Base-by-base conservation (phyloP, 2,113 vertebrate genomes). In the Crocuta crocuta region DNA sequence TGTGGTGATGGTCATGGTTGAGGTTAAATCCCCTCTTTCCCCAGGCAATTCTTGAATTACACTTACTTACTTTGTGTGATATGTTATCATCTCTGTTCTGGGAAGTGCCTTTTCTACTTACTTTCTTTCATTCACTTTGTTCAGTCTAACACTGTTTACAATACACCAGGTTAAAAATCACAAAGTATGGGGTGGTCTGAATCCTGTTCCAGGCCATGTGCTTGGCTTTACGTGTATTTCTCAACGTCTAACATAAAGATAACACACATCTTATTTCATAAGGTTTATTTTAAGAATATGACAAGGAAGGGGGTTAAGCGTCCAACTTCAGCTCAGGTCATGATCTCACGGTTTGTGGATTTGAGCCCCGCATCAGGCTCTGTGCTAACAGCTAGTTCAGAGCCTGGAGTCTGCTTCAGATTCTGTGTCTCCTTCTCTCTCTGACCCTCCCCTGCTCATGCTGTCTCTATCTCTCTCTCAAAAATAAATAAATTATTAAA, bases 251-350 rank as follows among this genome's bases (percentile, higher is more conserved):
- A 94, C 92, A 87, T 84, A 82, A 96, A 31, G 19, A 19, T 90
- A 91, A 84, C 82, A 58, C 5, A 70, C 26, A 76, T 84, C 19
- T 73, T 43, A 78, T 1, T 7, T 91, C 43, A 61, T 10, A 70
- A 63, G n/a, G 7, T 16, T 95, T 94, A 96, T 82, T 96, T 91
- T 79, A 96, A 94, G 23, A 33, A 89, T 85, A 96, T 43, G 55
- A 66, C 48, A 12, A 33, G 19, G 48, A 70, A 39, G 39, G 39
- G 39, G 39, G 39, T 39, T 39, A 39, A 39, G 39, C 39, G 4
- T 39, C 39, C 39, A 39, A 39, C 39, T 39, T 39, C 39, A 39
- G 39, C 39, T 39, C 39, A 39, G 39, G 39, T 39, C 39, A 39
- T 39, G 39, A 39, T 39, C 39, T 39, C 39, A 39, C 39, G 4